Evolutionary conservation across 2,113 vertebrate genomes (phyloP), one percentile per base, ranked within the genome.

Genomic region (Microtus pennsylvanicus): DNA sequence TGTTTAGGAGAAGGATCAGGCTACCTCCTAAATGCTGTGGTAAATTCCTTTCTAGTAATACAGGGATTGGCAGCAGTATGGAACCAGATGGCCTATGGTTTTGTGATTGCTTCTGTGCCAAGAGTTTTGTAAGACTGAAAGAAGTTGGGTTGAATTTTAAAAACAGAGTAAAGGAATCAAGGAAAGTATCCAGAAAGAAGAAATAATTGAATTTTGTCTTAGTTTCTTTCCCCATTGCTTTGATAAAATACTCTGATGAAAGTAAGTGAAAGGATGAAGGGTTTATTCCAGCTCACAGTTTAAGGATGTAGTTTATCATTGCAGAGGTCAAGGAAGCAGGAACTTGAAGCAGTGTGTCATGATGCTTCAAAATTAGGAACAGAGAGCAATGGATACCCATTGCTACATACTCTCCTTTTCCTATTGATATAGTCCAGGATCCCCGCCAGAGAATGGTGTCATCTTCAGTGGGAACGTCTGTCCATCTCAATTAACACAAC

Each of bases 81-180:
- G 50, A 87, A 85, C 55, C 75, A 93, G 42, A 90, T 14, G 75
- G 55, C 35, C 75, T 77, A 42, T 83, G 52, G 91, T 63, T 92
- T 89, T 83, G 67, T 76, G 74, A 78, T 33, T 72, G 63, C 50
- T 94, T 82, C 82, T 92, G 7, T 58, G 30, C 38, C 83, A 52
- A 70, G 45, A 72, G 19, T 28, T 95, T 94, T 70, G 67, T 30
- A 91, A 13, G 38, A 82, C 16, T 70, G 19, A 92, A 92, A 82
- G 38, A 90, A 89, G 86, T 78, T 24, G 28, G 83, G 11, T 86
- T 81, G 28, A 61, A 83, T 87, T 85, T 81, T 58, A 96, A 70
- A 89, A 91, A 67, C 33, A 52, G 24, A 26, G 42, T 65, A 87
- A 80, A 45, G 21, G 21, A 69, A 91, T 93, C 30, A 80, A 93